Evolutionary conservation across 2,888 invertebrate species (phyloP), one percentile per base, ranked within the genome.

Genomic region (Cheilosia urbana): DNA sequence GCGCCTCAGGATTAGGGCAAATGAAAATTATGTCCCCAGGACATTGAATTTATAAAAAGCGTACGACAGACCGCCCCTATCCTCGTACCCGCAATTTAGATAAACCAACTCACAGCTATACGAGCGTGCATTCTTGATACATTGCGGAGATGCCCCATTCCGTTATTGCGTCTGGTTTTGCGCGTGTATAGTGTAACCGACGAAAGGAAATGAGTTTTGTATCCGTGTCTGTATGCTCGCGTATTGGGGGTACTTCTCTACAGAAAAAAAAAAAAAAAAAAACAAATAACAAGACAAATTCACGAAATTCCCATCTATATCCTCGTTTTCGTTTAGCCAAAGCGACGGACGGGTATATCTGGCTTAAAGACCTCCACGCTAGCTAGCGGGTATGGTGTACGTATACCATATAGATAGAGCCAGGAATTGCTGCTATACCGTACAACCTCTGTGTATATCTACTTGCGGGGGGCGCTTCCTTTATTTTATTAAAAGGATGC

Each of bases 401-500:
- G 24, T 37, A 49, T 37, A 15, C 15, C 0, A 11, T 15, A 47
- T 27, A 27, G 27, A 27, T 9, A 47, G 19, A 47, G 34, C 15
- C 51, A 66, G 30, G 19, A 17, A 37, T 40, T 24, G n/a, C 58
- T 51, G 30, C 42, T 42, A 24, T 63, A 30, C 42, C 3, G 47
- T 45, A n/a, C 11, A 37, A 30, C 45, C 17, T 68, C 63, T 37
- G 27, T 75, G 57, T 72, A 80, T 72, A 80, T 81, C 57, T 68
- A 72, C 68, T 72, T 71, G 81, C 57, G 71, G 76, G 13, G 75
- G 76, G 13, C 72, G 66, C 58, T 81, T 62, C 81, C 66, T 85
- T 72, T 76, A 72, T 73, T 72, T 81, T 81, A 81, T 85, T 68
- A 81, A 85, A 85, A 85, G 81, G 76, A 77, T 85, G 85, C 76